Percentiles rank a stretch among this genome's conserved stretches.
Evolutionary conservation across 2,888 invertebrate species (phyloP).

Genomic region (Cephus spinipes): DNA sequence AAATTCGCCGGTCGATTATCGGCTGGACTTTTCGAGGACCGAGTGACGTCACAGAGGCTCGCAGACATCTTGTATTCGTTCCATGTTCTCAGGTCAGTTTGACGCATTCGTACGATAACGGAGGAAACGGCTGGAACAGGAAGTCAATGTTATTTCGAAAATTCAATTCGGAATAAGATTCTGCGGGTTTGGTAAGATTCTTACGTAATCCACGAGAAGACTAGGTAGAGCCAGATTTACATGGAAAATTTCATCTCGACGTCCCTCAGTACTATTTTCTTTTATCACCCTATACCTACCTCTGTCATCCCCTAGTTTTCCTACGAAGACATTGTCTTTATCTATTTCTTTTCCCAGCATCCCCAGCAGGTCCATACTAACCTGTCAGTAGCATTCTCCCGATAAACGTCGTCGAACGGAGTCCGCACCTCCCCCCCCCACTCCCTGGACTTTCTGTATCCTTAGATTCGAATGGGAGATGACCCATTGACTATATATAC

Average conservation of each 20-base stretch:
- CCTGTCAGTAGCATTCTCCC: not conserved
- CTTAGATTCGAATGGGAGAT: not conserved
- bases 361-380: not conserved
- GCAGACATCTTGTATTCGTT: not conserved
- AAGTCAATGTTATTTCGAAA: not conserved
- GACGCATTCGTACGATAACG: not conserved
- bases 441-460: not conserved
- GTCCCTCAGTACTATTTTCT: slow-evolving; percentile 10
- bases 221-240: slow-evolving; percentile 40
- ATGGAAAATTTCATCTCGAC: slow-evolving; percentile 47
- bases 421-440: not conserved
- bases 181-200: slow-evolving; percentile 33
- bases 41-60: not conserved
- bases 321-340: slow-evolving; percentile 3
- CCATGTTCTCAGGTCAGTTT: not conserved
- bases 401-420: not conserved
- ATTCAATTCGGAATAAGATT: slow-evolving; percentile 24
- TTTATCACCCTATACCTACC: slow-evolving; percentile 4
- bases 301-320: not conserved
- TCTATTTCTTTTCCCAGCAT: slow-evolving; percentile 18
- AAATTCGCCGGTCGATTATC: too few relatives aligned
- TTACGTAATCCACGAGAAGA: slow-evolving; percentile 29
- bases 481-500: not conserved
- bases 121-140: not conserved
- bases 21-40: too few relatives aligned